phyloP scores from a whole-genome alignment of 1,140 invertebrate genomes.

The Aphis craccivora region DNA sequence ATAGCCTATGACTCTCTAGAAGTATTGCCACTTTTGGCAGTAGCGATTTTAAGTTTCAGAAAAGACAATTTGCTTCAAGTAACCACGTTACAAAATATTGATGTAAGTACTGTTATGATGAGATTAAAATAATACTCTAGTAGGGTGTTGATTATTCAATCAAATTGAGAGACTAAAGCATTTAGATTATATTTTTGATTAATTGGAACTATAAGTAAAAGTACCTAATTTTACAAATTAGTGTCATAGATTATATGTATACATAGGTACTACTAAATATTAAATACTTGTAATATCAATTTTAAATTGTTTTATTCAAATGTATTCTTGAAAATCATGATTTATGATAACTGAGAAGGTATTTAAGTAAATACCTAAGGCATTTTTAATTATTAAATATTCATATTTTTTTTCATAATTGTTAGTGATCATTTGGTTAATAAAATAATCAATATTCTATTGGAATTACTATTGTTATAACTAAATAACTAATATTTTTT shows the following conservation, averaged over 20 bases:
- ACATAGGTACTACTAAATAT: background rate
- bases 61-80: constrained; percentile 93
- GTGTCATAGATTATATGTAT: background rate
- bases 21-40: constrained; percentile 84
- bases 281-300: background rate
- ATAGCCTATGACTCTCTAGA: constrained; percentile 91
- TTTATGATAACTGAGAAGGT: background rate
- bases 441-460: background rate
- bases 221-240: background rate
- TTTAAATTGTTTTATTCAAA: background rate
- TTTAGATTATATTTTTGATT: background rate
- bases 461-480: background rate
- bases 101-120: constrained; percentile 67
- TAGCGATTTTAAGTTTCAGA: constrained; percentile 89
- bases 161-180: background rate
- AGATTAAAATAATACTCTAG: background rate
- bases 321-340: background rate
- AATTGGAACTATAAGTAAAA: background rate
- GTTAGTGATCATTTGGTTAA: background rate
- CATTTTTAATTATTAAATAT: background rate
- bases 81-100: constrained; percentile 81
- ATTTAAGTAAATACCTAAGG: too few species aligned
- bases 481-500: background rate
- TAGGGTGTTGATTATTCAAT: background rate
- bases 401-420: background rate